Evolutionary conservation across 2,888 invertebrate genomes (phyloP), one percentile per base, ranked within the genome.

Genomic region (Pelosia muscerda): DNA sequence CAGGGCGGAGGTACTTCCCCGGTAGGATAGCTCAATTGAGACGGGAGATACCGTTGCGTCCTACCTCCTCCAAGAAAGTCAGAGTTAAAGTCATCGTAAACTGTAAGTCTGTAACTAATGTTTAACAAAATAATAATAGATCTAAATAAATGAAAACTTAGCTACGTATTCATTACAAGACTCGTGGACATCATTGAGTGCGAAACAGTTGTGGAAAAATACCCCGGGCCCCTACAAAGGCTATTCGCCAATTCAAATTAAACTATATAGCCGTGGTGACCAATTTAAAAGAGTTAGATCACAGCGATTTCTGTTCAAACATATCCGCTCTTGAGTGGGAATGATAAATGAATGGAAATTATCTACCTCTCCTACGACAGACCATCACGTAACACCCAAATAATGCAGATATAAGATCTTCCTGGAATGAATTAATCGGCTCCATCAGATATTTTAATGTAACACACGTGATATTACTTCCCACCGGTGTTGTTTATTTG

Each of bases 171-270:
- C 5, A 1, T 31, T 19, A 54, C 54, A 19, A 8, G 55, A 25
- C 55, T 55, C 6, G 28, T 13, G 25, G 13, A 23, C n/a, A 4
- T n/a, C 19, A 57, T 31, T 28, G 56, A 28, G 57, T 28, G n/a
- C 9, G 28, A 10, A 26, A 5, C 8, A 28, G 19, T 28, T 31
- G 11, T 28, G 26, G 57, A 57, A 57, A 28, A n/a, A 57, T 31
- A 31, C 57, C 10, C n/a, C 1, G 31, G 28, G 57, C 28, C 57
- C 28, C 28, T 8, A 57, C 26, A 28, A 19, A 55, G 6, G 22
- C 23, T 25, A 55, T 55, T 55, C 54, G 54, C 54, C 54, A 25
- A 23, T 55, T 55, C 10, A 57, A 57, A 57, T 15, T 57, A 55
- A 25, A 55, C 15, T 55, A 55, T 55, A 25, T 25, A 25, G 25